Evolutionary conservation across 2,888 invertebrate species (phyloP), one percentile per base, ranked within the genome.

Genomic region (Spicauda simplicius): DNA sequence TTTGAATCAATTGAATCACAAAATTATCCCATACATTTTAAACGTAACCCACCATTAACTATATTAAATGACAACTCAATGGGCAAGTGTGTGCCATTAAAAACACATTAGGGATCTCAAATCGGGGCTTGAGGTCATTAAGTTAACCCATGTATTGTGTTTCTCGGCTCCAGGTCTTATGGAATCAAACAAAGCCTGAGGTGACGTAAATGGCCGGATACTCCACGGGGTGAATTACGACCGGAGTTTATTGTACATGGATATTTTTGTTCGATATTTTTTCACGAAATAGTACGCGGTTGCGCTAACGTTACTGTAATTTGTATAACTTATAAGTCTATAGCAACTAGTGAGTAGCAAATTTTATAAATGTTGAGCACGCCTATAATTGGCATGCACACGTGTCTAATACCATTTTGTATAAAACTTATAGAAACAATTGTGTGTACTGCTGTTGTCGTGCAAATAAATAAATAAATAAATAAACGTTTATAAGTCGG

Each of bases 81-180:
- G 87, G 84, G 83, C 77, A 81, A 88, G 85, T 85, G 85, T 84
- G 77, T 71, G 85, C 87, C 90, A 90, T 91, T 91, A 91, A 90
- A 90, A 89, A 85, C 81, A 85, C 90, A 90, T 91, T 91, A 91
- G 82, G 82, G 25, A 25, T 25, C 79, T 71, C 71, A 86, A 87
- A 87, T 85, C 78, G 77, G 76, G 80, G 72, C 81, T 84, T 84
- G 83, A 88, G 88, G 85, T 90, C 90, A 90, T 90, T 90, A 90
- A 84, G 80, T 81, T 69, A 63, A 71, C 73, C 75, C 69, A 75
- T 81, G 81, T 84, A 82, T 84, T 85, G 86, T 85, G 55, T 20
- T 30, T 18, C 33, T 57, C 20, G 33, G 57, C 52, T 25, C n/a
- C 16, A 45, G 33, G 53, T 41, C 64, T 58, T 58, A 19, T 64